Conservation (phyloP, 2,113 vertebrate species). For the Origma solitaria region DNA sequence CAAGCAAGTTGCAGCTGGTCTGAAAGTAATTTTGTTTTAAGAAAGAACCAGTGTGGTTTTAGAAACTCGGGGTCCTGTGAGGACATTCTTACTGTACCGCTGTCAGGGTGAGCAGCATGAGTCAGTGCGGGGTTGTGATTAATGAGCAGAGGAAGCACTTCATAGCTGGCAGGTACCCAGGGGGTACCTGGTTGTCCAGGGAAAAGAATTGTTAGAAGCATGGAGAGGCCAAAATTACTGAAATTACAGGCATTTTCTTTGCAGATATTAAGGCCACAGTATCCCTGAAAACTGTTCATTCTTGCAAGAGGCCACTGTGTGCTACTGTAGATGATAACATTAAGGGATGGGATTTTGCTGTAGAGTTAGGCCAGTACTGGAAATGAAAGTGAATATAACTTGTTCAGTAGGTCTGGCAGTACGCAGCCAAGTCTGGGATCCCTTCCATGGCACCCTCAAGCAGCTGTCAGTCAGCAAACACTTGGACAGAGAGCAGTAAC, state of each 20-base stretch:
- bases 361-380: neutral
- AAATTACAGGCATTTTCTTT: neutral
- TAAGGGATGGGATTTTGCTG: neutral
- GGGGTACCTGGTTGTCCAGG: neutral
- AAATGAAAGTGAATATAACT: neutral
- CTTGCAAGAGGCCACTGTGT: neutral
- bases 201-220: neutral
- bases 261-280: neutral
- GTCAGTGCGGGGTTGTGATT: neutral
- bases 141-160: neutral
- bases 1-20: neutral
- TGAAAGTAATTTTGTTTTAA: neutral
- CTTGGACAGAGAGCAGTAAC: neutral
- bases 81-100: neutral
- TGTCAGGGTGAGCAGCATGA: neutral
- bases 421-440: neutral
- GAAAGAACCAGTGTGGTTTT: neutral
- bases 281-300: rapidly evolving
- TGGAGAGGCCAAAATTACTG: neutral
- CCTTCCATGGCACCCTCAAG: neutral
- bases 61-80: neutral
- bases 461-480: neutral
- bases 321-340: neutral
- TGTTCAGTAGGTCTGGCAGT: neutral
- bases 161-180: neutral